These are phyloP conservation scores for Macrocentrus cingulum DNA, from an alignment of 1,140 invertebrate species.

Conservation along the genomic window DNA sequence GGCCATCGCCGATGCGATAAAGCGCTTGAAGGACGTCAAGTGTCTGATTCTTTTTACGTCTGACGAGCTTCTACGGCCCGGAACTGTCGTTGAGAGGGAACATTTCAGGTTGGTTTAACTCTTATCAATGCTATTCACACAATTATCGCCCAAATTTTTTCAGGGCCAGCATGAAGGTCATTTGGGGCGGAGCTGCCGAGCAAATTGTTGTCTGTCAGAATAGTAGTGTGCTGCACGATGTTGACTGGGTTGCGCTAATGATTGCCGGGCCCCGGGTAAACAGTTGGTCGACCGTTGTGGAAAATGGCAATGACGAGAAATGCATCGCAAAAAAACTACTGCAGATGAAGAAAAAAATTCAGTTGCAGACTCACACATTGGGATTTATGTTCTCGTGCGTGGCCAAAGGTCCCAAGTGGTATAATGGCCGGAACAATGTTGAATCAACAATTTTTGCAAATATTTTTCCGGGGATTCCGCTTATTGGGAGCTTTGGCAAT, in stretches of 20 bases:
- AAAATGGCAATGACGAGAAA: slow-evolving; percentile 30
- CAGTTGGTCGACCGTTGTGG: slow-evolving; percentile 47
- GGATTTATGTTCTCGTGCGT: slow-evolving; percentile 66
- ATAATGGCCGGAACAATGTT: slow-evolving; percentile 50
- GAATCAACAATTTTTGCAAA: slow-evolving; percentile 63
- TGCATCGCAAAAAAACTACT: slow-evolving; percentile 36
- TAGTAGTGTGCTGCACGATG: slow-evolving; percentile 12
- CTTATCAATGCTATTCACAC: too few relatives aligned
- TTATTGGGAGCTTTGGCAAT: slow-evolving; percentile 65
- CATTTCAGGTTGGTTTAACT: neutral
- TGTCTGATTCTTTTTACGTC: slow-evolving; percentile 7
- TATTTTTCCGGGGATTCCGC: slow-evolving; percentile 62
- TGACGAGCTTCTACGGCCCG: neutral
- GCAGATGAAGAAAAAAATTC: slow-evolving; percentile 35
- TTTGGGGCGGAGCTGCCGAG: slow-evolving; percentile 39
- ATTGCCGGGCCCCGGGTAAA: slow-evolving; percentile 41
- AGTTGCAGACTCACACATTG: slow-evolving; percentile 49
- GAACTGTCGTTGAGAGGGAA: neutral
- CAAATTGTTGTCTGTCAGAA: slow-evolving; percentile 31
- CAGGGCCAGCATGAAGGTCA: slow-evolving; percentile 18
- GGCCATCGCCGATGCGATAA: neutral
- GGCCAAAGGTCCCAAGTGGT: slow-evolving; percentile 55
- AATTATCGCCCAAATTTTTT: slow-evolving; percentile 17
- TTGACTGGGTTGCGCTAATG: slow-evolving; percentile 35
- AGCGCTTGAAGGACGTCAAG: slow-evolving; percentile 17